A percentile compares a stretch with the other conserved stretches of the same genome.
These are phyloP conservation scores for Heptranchias perlo DNA, from an alignment of 2,113 vertebrate species.

Conservation along the genomic window DNA sequence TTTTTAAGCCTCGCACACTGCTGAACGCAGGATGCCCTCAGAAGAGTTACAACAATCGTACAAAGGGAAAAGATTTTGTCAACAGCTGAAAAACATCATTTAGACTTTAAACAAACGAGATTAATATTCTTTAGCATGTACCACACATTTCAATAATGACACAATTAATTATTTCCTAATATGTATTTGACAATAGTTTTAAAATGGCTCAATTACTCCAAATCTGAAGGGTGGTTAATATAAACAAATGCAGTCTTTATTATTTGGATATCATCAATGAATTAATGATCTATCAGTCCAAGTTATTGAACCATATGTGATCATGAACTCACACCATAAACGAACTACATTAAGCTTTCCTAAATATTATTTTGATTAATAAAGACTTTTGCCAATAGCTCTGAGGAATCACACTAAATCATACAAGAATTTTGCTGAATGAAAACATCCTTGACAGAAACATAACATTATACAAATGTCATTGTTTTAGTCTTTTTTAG, in stretches of 20 bases:
- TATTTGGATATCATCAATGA: not conserved
- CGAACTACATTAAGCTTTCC: not conserved
- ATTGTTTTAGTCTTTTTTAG: not conserved
- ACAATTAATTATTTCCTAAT: not conserved
- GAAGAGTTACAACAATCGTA: not conserved
- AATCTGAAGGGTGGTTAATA: not conserved
- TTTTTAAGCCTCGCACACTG: too few species aligned
- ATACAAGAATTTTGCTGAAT: not conserved
- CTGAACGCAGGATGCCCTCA: not conserved
- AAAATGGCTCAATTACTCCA: not conserved
- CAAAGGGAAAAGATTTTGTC: not conserved
- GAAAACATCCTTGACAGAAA: not conserved
- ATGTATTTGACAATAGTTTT: not conserved
- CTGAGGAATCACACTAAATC: not conserved
- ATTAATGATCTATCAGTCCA: not conserved
- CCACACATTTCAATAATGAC: not conserved
- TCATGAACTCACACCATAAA: not conserved
- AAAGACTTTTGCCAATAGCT: not conserved
- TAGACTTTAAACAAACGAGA: not conserved
- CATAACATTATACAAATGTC: too few species aligned
- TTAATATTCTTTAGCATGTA: constrained; percentile 12
- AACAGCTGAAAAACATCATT: not conserved
- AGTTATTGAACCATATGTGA: not conserved
- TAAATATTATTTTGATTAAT: not conserved
- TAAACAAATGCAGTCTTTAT: not conserved